Conservation (phyloP, 30 jellyfish, hydroid and myxozoan genomes). For the Euphysa ruthae region DNA sequence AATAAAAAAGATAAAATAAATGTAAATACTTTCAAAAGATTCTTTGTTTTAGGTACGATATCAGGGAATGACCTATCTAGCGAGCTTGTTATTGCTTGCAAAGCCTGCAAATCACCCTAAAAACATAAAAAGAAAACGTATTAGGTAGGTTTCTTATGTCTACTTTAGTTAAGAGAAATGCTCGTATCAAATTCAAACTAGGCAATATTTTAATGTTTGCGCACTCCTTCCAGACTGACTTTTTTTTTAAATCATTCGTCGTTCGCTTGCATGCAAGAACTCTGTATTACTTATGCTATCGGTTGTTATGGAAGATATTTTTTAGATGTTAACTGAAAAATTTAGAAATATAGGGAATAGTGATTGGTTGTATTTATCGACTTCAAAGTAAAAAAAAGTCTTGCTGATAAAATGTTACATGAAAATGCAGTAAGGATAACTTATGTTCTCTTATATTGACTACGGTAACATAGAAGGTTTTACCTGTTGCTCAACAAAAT, state of each 20-base stretch:
- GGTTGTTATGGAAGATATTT: too few species aligned
- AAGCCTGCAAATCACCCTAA: conserved; percentile 37
- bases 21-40: conserved; percentile 6
- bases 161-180: too few species aligned
- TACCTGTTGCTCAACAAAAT: conserved; percentile 88
- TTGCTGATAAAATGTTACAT: background rate
- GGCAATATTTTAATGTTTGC: background rate
- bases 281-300: too few species aligned
- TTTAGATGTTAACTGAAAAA: too few species aligned
- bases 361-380: too few species aligned
- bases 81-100: conserved; percentile 23
- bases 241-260: too few species aligned
- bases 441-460: too few species aligned
- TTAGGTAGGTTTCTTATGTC: background rate
- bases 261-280: too few species aligned
- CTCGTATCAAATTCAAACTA: too few species aligned
- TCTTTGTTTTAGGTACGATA: conserved; percentile 1
- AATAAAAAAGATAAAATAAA: background rate
- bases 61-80: conserved; percentile 12
- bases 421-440: too few species aligned
- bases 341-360: too few species aligned
- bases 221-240: too few species aligned
- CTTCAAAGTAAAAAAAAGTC: background rate
- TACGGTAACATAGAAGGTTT: background rate
- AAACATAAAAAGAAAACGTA: background rate